Evolutionary conservation across 2,888 invertebrate genomes (phyloP), one percentile per base, ranked within the genome.

Genomic region (Brenthis ino): DNA sequence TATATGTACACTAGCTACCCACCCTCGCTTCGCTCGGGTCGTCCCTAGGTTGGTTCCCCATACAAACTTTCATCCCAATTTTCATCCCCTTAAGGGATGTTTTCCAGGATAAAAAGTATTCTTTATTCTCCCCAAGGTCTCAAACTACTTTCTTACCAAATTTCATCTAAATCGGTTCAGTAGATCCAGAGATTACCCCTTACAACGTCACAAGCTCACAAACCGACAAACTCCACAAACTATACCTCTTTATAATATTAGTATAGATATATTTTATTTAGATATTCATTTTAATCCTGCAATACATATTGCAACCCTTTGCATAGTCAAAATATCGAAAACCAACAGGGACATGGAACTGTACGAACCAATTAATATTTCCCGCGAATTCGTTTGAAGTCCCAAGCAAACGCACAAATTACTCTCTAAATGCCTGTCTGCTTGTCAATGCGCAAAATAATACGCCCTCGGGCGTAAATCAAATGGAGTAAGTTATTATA

Each of bases 381-480:
- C 69, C 57, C 70, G 67, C 69, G 53, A 70, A 64, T 70, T 65
- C 73, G 72, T 74, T 74, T 74, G 73, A 74, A 73, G 73, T 74
- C 64, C 73, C 70, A 68, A 72, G 72, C 73, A 73, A 73, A 74
- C 79, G 78, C 78, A 80, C 76, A 80, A 80, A 81, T 80, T 79
- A 75, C 75, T 74, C 74, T 74, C 73, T 87, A 86, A 87, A 87
- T 87, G 88, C 81, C 80, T 82, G 79, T 76, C 77, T 79, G 80
- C 74, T 80, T 83, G 82, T 84, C 85, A 84, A 84, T 84, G 85
- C 83, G 83, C 83, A 81, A 85, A 85, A 85, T 84, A 80, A 85
- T 83, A 76, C 76, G 70, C 70, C 76, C 69, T 76, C 71, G 74
- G 76, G 77, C 76, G 76, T 50, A 60, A 60, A 60, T 60, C n/a